These are phyloP conservation scores for Mactra quadrangularis DNA, from an alignment of 1,140 invertebrate species.

Conservation along the genomic window DNA sequence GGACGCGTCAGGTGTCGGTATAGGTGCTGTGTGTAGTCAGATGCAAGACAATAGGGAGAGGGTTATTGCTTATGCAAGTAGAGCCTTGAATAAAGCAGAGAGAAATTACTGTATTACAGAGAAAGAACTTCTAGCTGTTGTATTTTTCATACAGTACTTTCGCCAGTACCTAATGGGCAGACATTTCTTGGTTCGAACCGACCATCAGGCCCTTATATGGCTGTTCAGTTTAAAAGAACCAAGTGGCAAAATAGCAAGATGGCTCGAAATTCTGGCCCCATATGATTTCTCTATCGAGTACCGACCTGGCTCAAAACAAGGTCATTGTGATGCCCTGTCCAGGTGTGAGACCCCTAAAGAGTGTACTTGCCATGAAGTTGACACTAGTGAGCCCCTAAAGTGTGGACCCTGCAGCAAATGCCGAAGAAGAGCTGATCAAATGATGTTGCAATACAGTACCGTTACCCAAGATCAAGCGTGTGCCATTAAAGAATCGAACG, in stretches of 20 bases:
- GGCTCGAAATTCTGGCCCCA: slow-evolving; percentile 1
- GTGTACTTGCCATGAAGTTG: not conserved
- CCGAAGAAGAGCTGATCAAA: not conserved
- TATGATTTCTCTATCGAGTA: slow-evolving; percentile 11
- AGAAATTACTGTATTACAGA: slow-evolving; percentile 14
- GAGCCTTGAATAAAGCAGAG: slow-evolving; percentile 15
- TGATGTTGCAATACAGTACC: not conserved
- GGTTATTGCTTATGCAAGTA: slow-evolving; percentile 14
- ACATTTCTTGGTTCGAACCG: not conserved
- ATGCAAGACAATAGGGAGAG: not conserved
- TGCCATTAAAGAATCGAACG: too few species aligned
- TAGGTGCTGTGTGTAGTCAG: not conserved
- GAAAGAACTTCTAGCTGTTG: not conserved
- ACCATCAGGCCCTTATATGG: slow-evolving; percentile 19
- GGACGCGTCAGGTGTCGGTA: not conserved
- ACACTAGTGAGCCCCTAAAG: not conserved
- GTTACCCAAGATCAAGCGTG: too few species aligned
- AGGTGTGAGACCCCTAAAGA: not conserved
- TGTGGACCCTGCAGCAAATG: slow-evolving; percentile 13
- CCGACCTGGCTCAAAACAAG: not conserved
- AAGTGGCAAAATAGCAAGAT: not conserved
- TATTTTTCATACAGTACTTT: slow-evolving; percentile 8
- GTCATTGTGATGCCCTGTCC: not conserved
- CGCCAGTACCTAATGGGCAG: slow-evolving; percentile 15
- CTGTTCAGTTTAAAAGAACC: slow-evolving; percentile 28